These are phyloP conservation scores for Lagria hirta DNA, from an alignment of 2,888 invertebrate species.

Conservation along the genomic window DNA sequence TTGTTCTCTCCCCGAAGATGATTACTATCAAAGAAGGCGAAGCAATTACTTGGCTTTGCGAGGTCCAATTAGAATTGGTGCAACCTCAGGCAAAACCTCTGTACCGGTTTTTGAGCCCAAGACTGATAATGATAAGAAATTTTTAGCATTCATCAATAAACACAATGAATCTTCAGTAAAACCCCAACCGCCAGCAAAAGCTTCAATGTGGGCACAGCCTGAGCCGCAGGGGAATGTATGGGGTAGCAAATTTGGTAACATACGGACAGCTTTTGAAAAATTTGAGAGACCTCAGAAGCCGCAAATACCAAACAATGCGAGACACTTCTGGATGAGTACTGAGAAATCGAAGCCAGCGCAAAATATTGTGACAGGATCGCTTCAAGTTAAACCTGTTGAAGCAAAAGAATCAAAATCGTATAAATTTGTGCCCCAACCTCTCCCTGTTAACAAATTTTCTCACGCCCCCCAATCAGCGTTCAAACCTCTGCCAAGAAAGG, in stretches of 20 bases:
- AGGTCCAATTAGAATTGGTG: slow-evolving; percentile 61
- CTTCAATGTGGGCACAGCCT: slow-evolving; percentile 42
- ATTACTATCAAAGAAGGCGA: slow-evolving; percentile 44
- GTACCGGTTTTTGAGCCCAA: slow-evolving; percentile 72
- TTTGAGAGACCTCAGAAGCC: slow-evolving; percentile 52
- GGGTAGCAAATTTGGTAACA: slow-evolving; percentile 80
- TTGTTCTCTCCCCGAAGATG: slow-evolving; percentile 46
- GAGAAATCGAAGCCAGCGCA: slow-evolving; percentile 50
- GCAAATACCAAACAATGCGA: slow-evolving; percentile 59
- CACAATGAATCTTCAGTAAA: slow-evolving; percentile 59
- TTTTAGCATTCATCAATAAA: slow-evolving; percentile 78
- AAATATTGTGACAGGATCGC: slow-evolving; percentile 52
- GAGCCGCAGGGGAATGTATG: slow-evolving; percentile 59
- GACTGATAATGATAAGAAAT: slow-evolving; percentile 83
- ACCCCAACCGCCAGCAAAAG: slow-evolving; percentile 18
- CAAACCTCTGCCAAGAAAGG: slow-evolving; percentile 59
- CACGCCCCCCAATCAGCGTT: slow-evolving; percentile 79
- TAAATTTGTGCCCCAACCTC: slow-evolving; percentile 61
- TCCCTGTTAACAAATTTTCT: slow-evolving; percentile 71
- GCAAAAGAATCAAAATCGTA: slow-evolving; percentile 40
- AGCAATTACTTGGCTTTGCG: slow-evolving; percentile 57
- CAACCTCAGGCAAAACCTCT: slow-evolving; percentile 48
- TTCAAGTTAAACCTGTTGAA: slow-evolving; percentile 49
- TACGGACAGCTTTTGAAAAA: slow-evolving; percentile 79
- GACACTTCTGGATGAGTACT: slow-evolving; percentile 65